Percentiles rank a stretch among this genome's conserved stretches.
phyloP scores from a whole-genome alignment of 2,888 invertebrate genomes.

The Therioaphis trifolii region DNA sequence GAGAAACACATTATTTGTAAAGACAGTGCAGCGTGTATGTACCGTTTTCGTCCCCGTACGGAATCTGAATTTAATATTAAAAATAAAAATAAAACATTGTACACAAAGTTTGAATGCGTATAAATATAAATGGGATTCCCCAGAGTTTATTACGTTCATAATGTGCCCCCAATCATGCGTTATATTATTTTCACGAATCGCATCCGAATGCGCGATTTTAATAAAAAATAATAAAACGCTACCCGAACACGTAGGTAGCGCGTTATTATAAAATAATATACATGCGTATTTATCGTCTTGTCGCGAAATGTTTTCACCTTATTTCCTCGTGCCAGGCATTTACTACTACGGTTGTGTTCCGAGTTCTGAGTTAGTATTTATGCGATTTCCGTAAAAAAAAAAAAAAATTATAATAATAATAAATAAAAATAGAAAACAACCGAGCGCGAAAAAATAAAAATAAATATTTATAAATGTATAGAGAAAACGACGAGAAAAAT shows the following conservation, averaged over 20 bases:
- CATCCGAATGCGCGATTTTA: not conserved
- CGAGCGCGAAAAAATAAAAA: no score
- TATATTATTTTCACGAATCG: not conserved
- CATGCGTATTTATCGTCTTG: no score
- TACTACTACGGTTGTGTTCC: no score
- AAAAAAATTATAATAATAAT: no score
- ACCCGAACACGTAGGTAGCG: no score
- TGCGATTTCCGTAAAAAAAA: not conserved
- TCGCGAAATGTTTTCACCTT: no score
- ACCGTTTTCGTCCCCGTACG: not conserved
- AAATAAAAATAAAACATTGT: not conserved
- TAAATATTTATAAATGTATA: no score
- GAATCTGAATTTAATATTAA: not conserved
- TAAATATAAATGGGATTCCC: conserved; percentile 1
- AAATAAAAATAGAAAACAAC: no score
- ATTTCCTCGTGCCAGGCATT: no score
- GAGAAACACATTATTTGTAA: not conserved
- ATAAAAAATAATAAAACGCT: no score
- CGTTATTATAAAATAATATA: no score
- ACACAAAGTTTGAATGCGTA: no score
- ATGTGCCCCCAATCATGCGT: not conserved
- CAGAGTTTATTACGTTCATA: not conserved
- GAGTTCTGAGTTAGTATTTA: not conserved
- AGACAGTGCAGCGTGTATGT: not conserved
- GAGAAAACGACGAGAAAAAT: not conserved